phyloP scores from a whole-genome alignment of 1,140 invertebrate species.

The Drosophila bipectinata region DNA sequence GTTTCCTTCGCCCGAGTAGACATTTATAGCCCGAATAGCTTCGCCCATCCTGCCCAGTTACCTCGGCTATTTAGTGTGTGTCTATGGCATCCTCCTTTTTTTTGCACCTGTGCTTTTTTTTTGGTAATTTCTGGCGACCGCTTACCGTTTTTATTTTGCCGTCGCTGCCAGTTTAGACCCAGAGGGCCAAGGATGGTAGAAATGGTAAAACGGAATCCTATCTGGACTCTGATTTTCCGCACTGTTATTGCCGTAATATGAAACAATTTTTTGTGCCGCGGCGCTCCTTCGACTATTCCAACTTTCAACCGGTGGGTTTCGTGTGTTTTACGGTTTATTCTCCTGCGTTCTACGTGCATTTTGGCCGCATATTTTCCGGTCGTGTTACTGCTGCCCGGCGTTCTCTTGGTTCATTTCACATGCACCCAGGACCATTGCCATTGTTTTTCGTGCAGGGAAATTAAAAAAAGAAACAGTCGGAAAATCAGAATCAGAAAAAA shows the following conservation, averaged over 20 bases:
- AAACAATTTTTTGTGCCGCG: constrained; percentile 54
- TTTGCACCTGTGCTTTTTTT: constrained; percentile 44
- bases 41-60: constrained; percentile 55
- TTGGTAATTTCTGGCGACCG: constrained; percentile 46
- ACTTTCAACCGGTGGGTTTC: constrained; percentile 10
- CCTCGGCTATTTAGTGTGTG: constrained; percentile 70
- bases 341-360: constrained; percentile 55
- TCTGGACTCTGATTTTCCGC: constrained; percentile 68
- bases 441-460: constrained; percentile 70
- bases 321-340: constrained; percentile 22
- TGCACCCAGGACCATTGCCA: constrained; percentile 67
- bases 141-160: constrained; percentile 43
- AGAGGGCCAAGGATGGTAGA: neutral
- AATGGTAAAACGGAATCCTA: constrained; percentile 45
- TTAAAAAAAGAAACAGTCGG: constrained; percentile 46
- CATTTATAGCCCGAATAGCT: constrained; percentile 78
- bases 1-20: constrained; percentile 57
- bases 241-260: constrained; percentile 75
- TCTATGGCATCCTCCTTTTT: constrained; percentile 27
- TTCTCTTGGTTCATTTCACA: constrained; percentile 72
- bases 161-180: constrained; percentile 26
- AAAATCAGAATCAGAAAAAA: neutral
- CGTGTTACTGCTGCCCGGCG: constrained; percentile 40
- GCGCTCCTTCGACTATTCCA: constrained; percentile 18
- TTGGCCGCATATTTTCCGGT: constrained; percentile 71